Evolutionary conservation across 1,140 invertebrate species (phyloP), one percentile per base, ranked within the genome.

Genomic region (Sycophila sp.): DNA sequence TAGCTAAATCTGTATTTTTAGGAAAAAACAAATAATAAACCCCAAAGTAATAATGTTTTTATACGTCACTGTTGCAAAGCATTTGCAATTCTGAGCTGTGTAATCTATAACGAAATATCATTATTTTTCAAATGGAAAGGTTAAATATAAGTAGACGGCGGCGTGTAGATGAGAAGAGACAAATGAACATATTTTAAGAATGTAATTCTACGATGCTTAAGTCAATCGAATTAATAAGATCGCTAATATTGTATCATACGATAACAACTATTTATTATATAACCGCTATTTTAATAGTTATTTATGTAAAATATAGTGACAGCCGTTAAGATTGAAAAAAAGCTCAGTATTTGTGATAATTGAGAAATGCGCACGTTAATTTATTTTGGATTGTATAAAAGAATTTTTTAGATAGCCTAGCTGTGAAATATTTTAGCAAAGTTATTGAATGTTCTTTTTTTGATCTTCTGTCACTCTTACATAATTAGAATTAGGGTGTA

Each of bases 281-380:
- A 38, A 72, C 71, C 11, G 40, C 32, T 76, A 75, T 75, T 71
- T 68, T 71, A 73, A 69, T 72, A 72, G 55, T 74, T 72, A 78
- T 75, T 73, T 78, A 73, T 63, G 59, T 42, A 62, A 72, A 69
- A 47, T 68, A 69, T 58, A 70, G 66, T 64, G n/a, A 66, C 8
- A 67, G 58, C 17, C 30, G 56, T 38, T 32, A 42, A 26, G 38
- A 63, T 22, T 63, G 17, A 58, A 55, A 53, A 34, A n/a, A n/a
- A 68, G 15, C 26, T 49, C 22, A 65, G 53, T 74, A 74, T 47
- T 47, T 74, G 42, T 60, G 58, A 58, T 58, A 58, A 22, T 45
- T 19, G 30, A 40, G 19, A 49, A 40, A 49, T 56, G 36, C 13
- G n/a, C n/a, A 40, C 13, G 45, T 55, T 32, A 24, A 62, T 11